Evolutionary conservation across 2,113 vertebrate genomes (phyloP).

Genomic region (Pluvialis apricaria): DNA sequence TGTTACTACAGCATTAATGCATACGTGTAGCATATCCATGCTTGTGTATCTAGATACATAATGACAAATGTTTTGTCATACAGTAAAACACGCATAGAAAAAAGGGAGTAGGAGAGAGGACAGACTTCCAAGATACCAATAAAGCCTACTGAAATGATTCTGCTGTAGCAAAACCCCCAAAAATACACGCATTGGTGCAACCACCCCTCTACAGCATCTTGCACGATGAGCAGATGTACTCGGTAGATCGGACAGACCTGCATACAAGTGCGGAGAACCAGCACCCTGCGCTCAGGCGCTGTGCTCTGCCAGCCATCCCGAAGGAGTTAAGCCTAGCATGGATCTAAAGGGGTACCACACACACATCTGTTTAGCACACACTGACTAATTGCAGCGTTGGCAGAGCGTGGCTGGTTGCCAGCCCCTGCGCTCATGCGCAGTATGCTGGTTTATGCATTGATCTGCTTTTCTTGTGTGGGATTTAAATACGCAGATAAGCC

Average conservation of each 20-base stretch:
- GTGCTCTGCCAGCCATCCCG: background rate
- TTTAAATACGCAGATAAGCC: constrained; percentile 37
- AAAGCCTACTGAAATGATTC: background rate
- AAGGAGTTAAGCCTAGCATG: background rate
- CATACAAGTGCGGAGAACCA: accelerated
- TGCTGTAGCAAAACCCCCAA: background rate
- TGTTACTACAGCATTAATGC: background rate
- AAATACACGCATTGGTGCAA: accelerated
- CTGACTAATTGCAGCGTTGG: background rate
- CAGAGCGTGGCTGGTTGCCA: background rate
- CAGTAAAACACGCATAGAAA: background rate
- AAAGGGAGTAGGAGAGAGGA: background rate
- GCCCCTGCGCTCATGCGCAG: background rate
- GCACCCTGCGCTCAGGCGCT: background rate
- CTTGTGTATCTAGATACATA: background rate
- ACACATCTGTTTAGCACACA: background rate
- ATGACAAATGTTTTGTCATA: background rate
- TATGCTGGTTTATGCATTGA: background rate
- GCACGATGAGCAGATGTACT: background rate
- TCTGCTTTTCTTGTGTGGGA: background rate
- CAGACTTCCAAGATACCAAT: background rate
- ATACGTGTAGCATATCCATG: background rate
- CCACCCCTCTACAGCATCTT: background rate
- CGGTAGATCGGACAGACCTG: accelerated
- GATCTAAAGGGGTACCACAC: background rate